Base-by-base conservation (phyloP, 2,797 vertebrate genomes). In the Gymnopithys bicolor region DNA sequence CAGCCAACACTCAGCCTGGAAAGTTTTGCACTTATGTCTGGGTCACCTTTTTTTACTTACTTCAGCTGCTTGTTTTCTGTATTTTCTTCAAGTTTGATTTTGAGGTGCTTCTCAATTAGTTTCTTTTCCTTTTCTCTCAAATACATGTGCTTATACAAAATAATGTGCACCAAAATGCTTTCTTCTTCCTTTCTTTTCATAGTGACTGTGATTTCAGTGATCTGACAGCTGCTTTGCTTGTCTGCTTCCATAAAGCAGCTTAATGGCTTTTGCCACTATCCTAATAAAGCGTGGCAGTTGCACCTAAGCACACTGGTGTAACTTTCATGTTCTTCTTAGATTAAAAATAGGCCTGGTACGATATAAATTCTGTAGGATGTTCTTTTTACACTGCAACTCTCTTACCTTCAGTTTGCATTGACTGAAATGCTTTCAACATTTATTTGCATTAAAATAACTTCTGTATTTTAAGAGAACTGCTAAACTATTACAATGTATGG, bases 121-220 rank as follows among this genome's bases (percentile, higher is more conserved):
- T 76, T 56, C 35, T 41, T 80, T 89, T 56, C 35, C 46, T 80
- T 89, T 83, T 80, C 66, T 71, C 33, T 87, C 51, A 30, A 27
- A 70, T 16, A 30, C 0, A 0, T 4, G 1, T 2, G 1, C 22
- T 43, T 76, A 33, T 52, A 67, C 0, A 18, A 82, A 93, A 55
- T 41, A 69, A 43, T 8, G 27, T 8, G 37, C 27, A 76, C 59
- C 14, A 52, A 76, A 87, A 84, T 71, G 27, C 43, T 51, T 84
- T 66, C 49, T 53, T 19, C 15, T 63, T 79, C 56, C 28, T 69
- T 81, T 69, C 55, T 79, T 82, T 52, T 52, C 45, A 5, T 5
- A 56, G 59, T 48, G 60, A 37, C 56, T 73, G 2, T 74, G 74
- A 73, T 85, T 89, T 63, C 64, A 64, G 4, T 63, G 52, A 60